A percentile compares a stretch with the other conserved stretches of the same genome.
These are phyloP conservation scores for Austrofundulus limnaeus DNA, from an alignment of 2,113 vertebrate species.

Conservation along the genomic window DNA sequence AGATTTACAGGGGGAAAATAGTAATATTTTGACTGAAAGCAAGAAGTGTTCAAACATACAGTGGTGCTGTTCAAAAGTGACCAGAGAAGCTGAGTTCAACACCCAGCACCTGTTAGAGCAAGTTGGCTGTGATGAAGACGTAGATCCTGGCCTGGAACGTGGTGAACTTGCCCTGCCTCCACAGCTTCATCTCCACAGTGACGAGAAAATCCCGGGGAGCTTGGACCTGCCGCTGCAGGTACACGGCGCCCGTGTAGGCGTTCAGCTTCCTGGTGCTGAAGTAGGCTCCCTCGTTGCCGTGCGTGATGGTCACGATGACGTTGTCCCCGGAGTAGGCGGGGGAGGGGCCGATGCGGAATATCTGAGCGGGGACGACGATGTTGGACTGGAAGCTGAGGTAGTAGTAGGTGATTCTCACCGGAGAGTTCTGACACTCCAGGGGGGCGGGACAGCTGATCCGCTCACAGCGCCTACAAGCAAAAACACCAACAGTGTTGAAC, in stretches of 20 bases:
- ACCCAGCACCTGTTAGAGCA: slow-evolving; percentile 62
- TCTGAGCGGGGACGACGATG: slow-evolving; percentile 88
- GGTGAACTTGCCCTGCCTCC: slow-evolving; percentile 90
- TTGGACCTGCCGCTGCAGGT: slow-evolving; percentile 83
- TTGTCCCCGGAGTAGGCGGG: slow-evolving; percentile 90
- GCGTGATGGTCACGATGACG: slow-evolving; percentile 86
- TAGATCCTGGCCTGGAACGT: slow-evolving; percentile 92
- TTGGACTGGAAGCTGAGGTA: slow-evolving; percentile 94
- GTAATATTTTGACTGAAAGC: background rate
- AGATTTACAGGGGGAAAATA: background rate
- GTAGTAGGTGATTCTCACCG: slow-evolving; percentile 90
- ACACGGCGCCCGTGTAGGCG: slow-evolving; percentile 89
- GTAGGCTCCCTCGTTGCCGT: slow-evolving; percentile 89
- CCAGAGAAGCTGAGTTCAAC: slow-evolving; percentile 30
- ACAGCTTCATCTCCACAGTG: slow-evolving; percentile 93
- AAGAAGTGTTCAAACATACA: slow-evolving; percentile 3
- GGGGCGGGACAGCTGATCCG: slow-evolving; percentile 85
- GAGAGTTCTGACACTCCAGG: slow-evolving; percentile 87
- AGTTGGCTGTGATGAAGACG: slow-evolving; percentile 88
- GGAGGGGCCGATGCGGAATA: slow-evolving; percentile 94
- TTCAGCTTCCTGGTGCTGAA: slow-evolving; percentile 89
- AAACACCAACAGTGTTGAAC: background rate
- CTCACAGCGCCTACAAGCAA: slow-evolving; percentile 85
- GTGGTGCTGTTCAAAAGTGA: slow-evolving; percentile 29
- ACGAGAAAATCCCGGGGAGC: slow-evolving; percentile 87